Percentiles rank a stretch among this genome's conserved stretches.
These are phyloP conservation scores for Malurus elegans DNA, from an alignment of 2,113 vertebrate genomes.

Conservation along the genomic window DNA sequence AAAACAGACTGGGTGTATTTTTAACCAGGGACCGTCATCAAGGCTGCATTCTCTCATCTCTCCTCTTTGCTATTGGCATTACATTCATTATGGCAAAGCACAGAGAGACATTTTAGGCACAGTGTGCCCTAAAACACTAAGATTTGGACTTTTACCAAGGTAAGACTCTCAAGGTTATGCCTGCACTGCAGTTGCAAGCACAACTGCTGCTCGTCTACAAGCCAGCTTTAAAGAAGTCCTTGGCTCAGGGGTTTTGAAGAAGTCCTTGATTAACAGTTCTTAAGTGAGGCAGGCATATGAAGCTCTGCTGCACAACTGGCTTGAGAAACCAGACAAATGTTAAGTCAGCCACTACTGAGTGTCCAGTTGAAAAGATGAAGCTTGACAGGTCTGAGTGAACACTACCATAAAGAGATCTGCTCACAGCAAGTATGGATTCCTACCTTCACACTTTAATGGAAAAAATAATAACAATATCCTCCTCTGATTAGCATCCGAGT, in stretches of 20 bases:
- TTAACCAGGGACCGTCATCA: background rate
- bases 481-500: background rate
- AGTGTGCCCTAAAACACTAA: background rate
- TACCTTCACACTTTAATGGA: background rate
- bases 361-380: background rate
- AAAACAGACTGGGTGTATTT: background rate
- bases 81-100: background rate
- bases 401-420: background rate
- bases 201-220: background rate
- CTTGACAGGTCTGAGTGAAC: background rate
- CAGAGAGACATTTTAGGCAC: background rate
- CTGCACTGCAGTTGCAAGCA: rapidly evolving
- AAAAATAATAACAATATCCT: background rate
- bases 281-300: rapidly evolving
- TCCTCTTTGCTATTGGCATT: background rate
- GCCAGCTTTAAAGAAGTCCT: background rate
- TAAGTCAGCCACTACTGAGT: background rate
- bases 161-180: background rate
- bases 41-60: background rate
- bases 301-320: background rate
- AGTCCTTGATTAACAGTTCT: background rate
- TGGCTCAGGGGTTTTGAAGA: background rate
- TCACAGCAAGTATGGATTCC: background rate
- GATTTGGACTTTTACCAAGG: background rate
- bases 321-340: background rate